A percentile compares a stretch with the other conserved stretches of the same genome.
Conservation (phyloP, 2,888 invertebrate genomes). For the Tenthredo distinguenda region DNA sequence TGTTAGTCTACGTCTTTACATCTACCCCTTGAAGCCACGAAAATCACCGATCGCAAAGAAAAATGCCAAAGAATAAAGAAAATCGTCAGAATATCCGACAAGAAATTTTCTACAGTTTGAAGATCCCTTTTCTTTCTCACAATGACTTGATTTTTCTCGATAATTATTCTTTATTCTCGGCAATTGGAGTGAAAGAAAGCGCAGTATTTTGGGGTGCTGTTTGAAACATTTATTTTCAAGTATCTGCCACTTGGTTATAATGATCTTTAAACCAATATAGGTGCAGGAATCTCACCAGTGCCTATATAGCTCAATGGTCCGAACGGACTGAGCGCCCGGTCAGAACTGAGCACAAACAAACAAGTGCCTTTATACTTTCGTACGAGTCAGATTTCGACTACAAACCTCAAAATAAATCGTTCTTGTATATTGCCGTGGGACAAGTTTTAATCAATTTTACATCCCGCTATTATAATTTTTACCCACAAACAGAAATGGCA, state of each 20-base stretch:
- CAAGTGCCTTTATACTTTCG: neutral
- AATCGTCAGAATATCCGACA: neutral
- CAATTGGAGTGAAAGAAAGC: neutral
- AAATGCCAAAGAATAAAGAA: neutral
- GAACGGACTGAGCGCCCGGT: no score
- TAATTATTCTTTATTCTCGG: neutral
- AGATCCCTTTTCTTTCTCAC: neutral
- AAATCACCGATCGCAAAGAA: neutral
- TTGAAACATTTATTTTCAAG: neutral
- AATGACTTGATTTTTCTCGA: neutral
- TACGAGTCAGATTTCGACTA: neutral
- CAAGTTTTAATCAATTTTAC: neutral
- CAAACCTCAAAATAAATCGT: neutral
- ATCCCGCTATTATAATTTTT: neutral
- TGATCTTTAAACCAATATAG: neutral
- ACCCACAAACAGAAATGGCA: neutral
- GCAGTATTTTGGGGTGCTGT: neutral
- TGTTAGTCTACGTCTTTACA: neutral
- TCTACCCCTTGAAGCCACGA: neutral
- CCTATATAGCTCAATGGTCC: no score
- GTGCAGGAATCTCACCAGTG: neutral
- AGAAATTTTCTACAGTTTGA: neutral
- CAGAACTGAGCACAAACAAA: no score
- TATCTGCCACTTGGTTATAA: neutral
- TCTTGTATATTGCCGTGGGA: neutral